Percentiles rank a stretch among this genome's conserved stretches.
phyloP scores from a whole-genome alignment of 2,797 vertebrate genomes.

The Takifugu ocellatus region DNA sequence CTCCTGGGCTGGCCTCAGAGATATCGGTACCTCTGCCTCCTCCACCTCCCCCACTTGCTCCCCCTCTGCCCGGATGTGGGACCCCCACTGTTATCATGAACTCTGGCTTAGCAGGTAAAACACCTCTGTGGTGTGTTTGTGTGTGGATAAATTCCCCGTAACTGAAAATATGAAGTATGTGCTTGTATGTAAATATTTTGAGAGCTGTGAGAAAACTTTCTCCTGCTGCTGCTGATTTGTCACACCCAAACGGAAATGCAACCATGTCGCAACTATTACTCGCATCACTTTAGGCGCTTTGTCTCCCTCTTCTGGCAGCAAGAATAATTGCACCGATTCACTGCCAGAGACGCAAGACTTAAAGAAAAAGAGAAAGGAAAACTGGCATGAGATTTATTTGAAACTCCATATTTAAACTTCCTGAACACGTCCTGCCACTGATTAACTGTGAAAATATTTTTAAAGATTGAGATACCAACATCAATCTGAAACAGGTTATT shows the following conservation, averaged over 20 bases:
- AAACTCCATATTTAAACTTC: no score
- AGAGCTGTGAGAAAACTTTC: background rate
- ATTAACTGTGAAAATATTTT: no score
- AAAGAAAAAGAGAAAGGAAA: no score
- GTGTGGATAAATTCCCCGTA: background rate
- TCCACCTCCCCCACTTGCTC: slow-evolving; percentile 85
- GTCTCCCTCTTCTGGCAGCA: background rate
- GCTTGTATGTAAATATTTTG: background rate
- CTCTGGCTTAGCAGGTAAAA: slow-evolving; percentile 92
- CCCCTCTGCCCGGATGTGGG: slow-evolving; percentile 86
- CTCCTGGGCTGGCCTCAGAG: slow-evolving; percentile 60
- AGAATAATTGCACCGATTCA: background rate
- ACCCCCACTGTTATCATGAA: slow-evolving; percentile 97
- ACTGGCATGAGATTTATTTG: no score
- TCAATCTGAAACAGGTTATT: no score
- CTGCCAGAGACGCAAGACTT: background rate
- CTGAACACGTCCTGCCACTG: no score
- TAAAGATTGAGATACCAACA: no score
- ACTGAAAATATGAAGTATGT: no score
- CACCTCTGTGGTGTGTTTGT: background rate
- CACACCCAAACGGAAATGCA: background rate
- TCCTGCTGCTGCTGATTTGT: background rate
- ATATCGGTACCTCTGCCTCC: slow-evolving; percentile 69
- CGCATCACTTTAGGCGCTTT: background rate
- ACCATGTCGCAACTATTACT: no score